These are phyloP conservation scores for Pseudachorutes palmiensis DNA, from an alignment of 1,140 invertebrate genomes.

Conservation along the genomic window DNA sequence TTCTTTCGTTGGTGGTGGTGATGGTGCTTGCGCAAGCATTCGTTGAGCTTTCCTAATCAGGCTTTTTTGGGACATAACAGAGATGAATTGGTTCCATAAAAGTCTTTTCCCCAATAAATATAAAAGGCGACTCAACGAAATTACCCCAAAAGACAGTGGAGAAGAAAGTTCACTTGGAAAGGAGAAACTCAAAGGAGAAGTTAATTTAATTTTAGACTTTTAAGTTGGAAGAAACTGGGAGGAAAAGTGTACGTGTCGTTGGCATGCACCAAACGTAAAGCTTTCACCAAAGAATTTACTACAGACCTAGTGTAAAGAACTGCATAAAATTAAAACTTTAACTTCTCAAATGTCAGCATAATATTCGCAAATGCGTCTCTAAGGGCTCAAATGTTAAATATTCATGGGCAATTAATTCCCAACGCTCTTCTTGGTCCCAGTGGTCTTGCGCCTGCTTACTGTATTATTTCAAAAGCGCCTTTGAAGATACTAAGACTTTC, in stretches of 20 bases:
- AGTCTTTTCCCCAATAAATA: background rate
- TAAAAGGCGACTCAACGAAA: background rate
- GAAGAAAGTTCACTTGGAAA: background rate
- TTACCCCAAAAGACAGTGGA: background rate
- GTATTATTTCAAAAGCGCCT: too few species aligned
- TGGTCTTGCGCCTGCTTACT: background rate
- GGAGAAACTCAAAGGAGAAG: conserved; percentile 11
- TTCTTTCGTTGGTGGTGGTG: background rate
- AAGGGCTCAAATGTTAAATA: conserved; percentile 8
- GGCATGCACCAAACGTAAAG: background rate
- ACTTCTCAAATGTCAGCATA: background rate
- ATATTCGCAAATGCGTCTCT: background rate
- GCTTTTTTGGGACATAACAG: conserved; percentile 9
- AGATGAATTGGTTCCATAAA: conserved; percentile 22
- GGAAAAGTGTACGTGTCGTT: background rate
- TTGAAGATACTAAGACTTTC: too few species aligned
- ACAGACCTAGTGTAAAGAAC: too few species aligned
- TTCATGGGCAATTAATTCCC: conserved; percentile 8
- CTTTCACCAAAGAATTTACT: background rate
- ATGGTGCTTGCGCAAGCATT: background rate
- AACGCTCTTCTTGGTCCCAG: background rate
- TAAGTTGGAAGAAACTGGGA: background rate
- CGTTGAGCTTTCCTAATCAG: conserved; percentile 14
- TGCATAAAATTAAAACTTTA: conserved; percentile 7
- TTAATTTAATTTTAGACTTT: conserved; percentile 14